A percentile compares a stretch with the other conserved stretches of the same genome.
Evolutionary conservation across 64 coral and sea anemone species (phyloP).

Genomic region (Pocillopora damicornis): DNA sequence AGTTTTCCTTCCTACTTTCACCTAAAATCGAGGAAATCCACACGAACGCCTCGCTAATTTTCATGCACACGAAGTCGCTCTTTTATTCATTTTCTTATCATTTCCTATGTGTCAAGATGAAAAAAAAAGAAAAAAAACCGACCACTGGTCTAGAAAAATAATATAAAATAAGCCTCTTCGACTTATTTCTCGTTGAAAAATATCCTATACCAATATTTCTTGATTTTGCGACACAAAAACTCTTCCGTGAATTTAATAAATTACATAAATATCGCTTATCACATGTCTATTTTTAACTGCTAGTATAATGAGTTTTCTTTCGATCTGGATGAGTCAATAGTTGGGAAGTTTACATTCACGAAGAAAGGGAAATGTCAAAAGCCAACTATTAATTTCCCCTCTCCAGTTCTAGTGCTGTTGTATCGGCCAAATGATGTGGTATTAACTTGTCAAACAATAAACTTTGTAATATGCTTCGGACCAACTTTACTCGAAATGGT

Average conservation of each 20-base stretch:
- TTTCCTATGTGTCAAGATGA: no score
- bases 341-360: not conserved
- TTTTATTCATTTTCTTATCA: not conserved
- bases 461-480: not conserved
- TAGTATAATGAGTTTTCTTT: no score
- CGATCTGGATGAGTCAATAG: no score
- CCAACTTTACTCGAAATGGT: not conserved
- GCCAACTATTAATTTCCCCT: not conserved
- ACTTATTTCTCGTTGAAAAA: no score
- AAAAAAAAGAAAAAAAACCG: no score
- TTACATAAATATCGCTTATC: no score
- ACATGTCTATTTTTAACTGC: no score
- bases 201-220: no score
- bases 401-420: not conserved
- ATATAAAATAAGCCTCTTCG: no score
- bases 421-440: not conserved
- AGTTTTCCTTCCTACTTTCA: not conserved
- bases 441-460: not conserved
- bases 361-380: not conserved
- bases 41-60: not conserved
- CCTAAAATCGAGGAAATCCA: not conserved
- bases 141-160: no score
- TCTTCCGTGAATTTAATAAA: no score
- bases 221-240: no score
- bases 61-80: not conserved